A percentile compares a stretch with the other conserved stretches of the same genome.
These are phyloP conservation scores for Barnardius zonarius DNA, from an alignment of 2,113 vertebrate genomes.

Conservation along the genomic window DNA sequence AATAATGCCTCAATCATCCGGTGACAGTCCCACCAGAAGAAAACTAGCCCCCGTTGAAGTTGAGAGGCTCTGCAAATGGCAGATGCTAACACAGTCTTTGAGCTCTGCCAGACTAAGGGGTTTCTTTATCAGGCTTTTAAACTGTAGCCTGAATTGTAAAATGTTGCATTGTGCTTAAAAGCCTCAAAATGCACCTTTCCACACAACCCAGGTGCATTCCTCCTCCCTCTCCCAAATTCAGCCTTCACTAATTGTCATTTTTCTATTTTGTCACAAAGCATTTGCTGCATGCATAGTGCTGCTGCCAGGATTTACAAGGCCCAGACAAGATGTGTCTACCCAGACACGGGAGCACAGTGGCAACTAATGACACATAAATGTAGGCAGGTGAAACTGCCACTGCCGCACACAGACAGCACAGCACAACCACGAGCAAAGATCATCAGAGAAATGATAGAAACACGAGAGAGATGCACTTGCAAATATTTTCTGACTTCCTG, in stretches of 20 bases:
- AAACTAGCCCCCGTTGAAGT: not conserved
- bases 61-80: conserved; percentile 9
- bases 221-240: not conserved
- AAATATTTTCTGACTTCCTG: not conserved
- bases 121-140: not conserved
- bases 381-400: not conserved
- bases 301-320: conserved; percentile 35
- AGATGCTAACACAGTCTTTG: not conserved
- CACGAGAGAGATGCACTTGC: accelerated
- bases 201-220: accelerated
- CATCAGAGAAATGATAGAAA: not conserved
- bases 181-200: not conserved
- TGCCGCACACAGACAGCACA: accelerated
- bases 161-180: not conserved
- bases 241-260: not conserved
- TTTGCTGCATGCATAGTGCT: accelerated
- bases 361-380: conserved; percentile 1
- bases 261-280: not conserved
- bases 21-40: not conserved
- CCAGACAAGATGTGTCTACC: not conserved
- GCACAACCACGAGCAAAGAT: not conserved
- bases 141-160: not conserved
- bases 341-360: not conserved
- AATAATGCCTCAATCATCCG: conserved; percentile 12
- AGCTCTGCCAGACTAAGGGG: not conserved